A percentile compares a stretch with the other conserved stretches of the same genome.
phyloP scores from a whole-genome alignment of 2,888 invertebrate species.

The Cephus sareptanus region DNA sequence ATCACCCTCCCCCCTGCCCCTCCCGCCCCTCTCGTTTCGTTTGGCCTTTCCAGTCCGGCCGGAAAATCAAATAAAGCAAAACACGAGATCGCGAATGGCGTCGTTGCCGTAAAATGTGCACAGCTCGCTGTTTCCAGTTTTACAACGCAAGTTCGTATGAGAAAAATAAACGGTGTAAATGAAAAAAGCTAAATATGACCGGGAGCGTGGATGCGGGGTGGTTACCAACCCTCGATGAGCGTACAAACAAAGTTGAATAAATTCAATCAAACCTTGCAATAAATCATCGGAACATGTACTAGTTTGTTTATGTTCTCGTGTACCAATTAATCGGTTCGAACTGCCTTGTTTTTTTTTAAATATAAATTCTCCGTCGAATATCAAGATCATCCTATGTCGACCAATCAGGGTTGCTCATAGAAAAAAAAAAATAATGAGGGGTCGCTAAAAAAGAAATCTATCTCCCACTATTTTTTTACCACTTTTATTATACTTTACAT shows the following conservation, averaged over 20 bases:
- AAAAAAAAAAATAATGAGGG: no score
- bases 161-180: conserved; percentile 17
- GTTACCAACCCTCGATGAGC: conserved; percentile 6
- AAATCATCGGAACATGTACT: conserved; percentile 58
- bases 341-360: not conserved
- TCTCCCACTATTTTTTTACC: no score
- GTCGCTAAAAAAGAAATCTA: no score
- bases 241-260: conserved; percentile 58
- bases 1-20: not conserved
- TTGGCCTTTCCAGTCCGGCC: not conserved
- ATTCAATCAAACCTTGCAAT: conserved; percentile 65
- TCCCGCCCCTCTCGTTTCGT: not conserved
- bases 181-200: conserved; percentile 8
- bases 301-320: conserved; percentile 51
- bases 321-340: conserved; percentile 55
- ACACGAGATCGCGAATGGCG: not conserved
- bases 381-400: no score
- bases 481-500: no score
- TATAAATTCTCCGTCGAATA: no score
- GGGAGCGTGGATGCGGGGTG: not conserved
- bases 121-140: conserved; percentile 47
- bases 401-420: no score
- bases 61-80: conserved; percentile 10
- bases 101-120: conserved; percentile 35
- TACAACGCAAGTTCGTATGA: conserved; percentile 43